Percentiles rank a stretch among this genome's conserved stretches.
Evolutionary conservation across 2,797 vertebrate genomes (phyloP).

Genomic region (Vultur gryphus): DNA sequence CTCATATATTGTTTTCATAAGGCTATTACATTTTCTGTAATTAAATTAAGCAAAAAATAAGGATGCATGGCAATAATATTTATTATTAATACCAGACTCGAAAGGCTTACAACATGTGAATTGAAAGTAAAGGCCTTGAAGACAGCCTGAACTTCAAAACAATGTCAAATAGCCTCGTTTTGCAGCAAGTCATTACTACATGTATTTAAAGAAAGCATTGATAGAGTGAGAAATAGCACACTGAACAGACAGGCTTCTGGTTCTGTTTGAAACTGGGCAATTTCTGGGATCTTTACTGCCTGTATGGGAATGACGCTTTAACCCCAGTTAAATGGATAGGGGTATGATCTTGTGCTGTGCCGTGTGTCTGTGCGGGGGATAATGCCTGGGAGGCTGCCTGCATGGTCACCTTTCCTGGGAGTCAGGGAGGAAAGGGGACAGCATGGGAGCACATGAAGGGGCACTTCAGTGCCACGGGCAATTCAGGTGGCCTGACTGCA

Average conservation of each 20-base stretch:
- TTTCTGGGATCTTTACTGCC: neutral
- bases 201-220: slow-evolving; percentile 31
- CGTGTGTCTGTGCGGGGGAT: accelerated
- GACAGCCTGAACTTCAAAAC: slow-evolving; percentile 70
- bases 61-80: slow-evolving; percentile 81
- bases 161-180: slow-evolving; percentile 24
- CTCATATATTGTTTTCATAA: slow-evolving; percentile 82
- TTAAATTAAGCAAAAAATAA: slow-evolving; percentile 81
- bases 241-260: neutral
- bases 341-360: neutral
- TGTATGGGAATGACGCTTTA: neutral
- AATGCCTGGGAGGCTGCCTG: neutral
- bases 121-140: slow-evolving; percentile 64
- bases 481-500: neutral
- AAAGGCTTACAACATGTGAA: slow-evolving; percentile 72
- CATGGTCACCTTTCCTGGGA: neutral
- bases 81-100: slow-evolving; percentile 84
- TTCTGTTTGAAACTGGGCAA: neutral
- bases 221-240: slow-evolving; percentile 35
- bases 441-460: neutral
- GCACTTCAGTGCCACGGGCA: neutral
- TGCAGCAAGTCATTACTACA: slow-evolving; percentile 50
- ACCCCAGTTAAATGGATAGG: neutral
- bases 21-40: slow-evolving; percentile 84
- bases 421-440: neutral